These are phyloP conservation scores for Caenorhabditis sinica DNA, from an alignment of 2,888 invertebrate genomes.

Conservation along the genomic window DNA sequence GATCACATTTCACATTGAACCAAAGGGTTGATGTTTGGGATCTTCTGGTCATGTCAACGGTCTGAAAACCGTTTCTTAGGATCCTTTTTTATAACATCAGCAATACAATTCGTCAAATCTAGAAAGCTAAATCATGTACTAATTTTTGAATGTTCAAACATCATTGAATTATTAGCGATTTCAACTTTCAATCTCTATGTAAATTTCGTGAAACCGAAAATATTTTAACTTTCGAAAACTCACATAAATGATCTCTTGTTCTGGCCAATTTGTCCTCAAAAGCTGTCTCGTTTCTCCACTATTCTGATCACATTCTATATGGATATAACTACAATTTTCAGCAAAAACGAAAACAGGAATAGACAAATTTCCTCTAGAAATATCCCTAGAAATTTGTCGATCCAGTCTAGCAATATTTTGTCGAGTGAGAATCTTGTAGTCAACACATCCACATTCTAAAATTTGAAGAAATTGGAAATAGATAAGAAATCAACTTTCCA, in stretches of 20 bases:
- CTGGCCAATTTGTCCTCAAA: slow-evolving; percentile 40
- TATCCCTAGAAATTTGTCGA: background rate
- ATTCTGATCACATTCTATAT: slow-evolving; percentile 20
- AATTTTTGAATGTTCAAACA: too few species aligned
- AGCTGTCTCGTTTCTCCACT: background rate
- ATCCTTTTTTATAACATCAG: too few species aligned
- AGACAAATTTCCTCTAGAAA: background rate
- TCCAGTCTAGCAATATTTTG: background rate
- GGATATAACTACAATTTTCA: slow-evolving; percentile 22
- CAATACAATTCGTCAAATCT: too few species aligned
- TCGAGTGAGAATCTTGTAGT: slow-evolving; percentile 18
- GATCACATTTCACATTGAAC: slow-evolving; percentile 36
- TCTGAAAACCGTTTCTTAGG: slow-evolving; percentile 17
- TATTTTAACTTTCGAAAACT: background rate
- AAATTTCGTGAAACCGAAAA: too few species aligned
- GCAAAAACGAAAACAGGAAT: background rate
- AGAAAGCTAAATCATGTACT: too few species aligned
- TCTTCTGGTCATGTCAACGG: background rate
- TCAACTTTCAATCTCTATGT: background rate
- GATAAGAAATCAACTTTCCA: background rate
- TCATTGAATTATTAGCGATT: background rate
- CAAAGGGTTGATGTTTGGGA: slow-evolving; percentile 3
- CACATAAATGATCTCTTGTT: slow-evolving; percentile 27
- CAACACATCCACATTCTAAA: slow-evolving; percentile 39
- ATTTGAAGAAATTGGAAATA: too few species aligned